Conservation (phyloP, 2,113 vertebrate species). For the Ceyx margarethae region DNA sequence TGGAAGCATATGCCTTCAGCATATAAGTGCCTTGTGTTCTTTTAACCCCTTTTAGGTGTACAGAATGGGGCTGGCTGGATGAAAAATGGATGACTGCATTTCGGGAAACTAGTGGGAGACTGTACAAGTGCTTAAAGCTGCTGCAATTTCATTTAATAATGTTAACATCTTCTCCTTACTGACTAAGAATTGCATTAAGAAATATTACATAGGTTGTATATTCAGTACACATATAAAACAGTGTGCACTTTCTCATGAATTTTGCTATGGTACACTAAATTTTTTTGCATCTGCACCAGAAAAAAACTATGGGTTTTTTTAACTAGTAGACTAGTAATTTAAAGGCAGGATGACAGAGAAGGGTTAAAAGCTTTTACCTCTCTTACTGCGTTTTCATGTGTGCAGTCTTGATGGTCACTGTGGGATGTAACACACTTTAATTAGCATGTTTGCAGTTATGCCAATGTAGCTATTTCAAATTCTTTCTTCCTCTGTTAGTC, state of each 20-base stretch:
- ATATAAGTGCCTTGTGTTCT: neutral
- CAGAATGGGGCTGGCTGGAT: neutral
- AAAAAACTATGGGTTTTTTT: neutral
- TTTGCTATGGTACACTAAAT: neutral
- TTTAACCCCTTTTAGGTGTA: neutral
- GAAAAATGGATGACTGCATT: neutral
- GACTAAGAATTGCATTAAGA: neutral
- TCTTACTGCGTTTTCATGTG: neutral
- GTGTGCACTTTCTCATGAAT: neutral
- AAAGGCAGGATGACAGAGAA: rapidly evolving
- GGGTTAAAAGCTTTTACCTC: neutral
- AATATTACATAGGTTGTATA: neutral
- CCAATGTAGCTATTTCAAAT: neutral
- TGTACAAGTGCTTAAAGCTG: neutral
- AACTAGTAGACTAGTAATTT: neutral
- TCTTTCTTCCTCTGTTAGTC: neutral
- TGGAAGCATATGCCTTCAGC: neutral
- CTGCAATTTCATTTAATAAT: neutral
- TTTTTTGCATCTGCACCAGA: neutral
- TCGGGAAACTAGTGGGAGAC: neutral
- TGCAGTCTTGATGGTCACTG: neutral
- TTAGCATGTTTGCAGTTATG: neutral
- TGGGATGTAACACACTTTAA: neutral
- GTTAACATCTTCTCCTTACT: neutral
- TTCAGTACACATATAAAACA: neutral